These are phyloP conservation scores for Dorcus hopei DNA, from an alignment of 2,888 invertebrate species.

Conservation along the genomic window DNA sequence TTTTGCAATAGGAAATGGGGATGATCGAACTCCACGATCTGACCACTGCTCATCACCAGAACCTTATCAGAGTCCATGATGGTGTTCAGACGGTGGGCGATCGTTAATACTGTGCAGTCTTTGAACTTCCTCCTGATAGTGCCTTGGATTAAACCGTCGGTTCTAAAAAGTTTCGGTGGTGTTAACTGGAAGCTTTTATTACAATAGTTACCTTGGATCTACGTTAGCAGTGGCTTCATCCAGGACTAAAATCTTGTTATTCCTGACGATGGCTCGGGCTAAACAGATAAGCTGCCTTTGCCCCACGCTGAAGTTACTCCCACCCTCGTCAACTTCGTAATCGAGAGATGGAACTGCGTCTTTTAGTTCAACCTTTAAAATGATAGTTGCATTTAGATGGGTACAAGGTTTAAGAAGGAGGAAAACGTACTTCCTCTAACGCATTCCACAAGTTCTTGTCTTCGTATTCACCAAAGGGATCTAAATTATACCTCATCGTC, in stretches of 20 bases:
- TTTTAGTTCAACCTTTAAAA: constrained; percentile 67
- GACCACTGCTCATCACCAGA: constrained; percentile 76
- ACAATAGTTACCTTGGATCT: constrained; percentile 72
- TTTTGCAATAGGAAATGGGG: constrained; percentile 65
- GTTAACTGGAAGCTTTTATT: constrained; percentile 62
- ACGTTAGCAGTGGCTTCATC: constrained; percentile 93
- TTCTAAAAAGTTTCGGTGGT: constrained; percentile 37
- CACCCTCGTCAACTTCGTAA: constrained; percentile 70
- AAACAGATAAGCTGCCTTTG: constrained; percentile 84
- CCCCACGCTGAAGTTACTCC: constrained; percentile 81
- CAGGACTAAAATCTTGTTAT: constrained; percentile 75
- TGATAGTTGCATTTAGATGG: constrained; percentile 27
- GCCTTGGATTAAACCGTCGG: constrained; percentile 73
- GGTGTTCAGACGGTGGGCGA: constrained; percentile 78
- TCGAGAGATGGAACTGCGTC: constrained; percentile 62
- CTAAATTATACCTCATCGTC: constrained; percentile 76
- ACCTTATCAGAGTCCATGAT: constrained; percentile 83
- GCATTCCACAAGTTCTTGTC: constrained; percentile 75
- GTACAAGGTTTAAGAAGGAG: background rate
- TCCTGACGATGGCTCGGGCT: constrained; percentile 78
- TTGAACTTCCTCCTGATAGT: constrained; percentile 73
- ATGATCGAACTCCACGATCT: constrained; percentile 71
- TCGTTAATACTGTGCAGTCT: constrained; percentile 75
- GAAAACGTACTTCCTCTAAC: constrained; percentile 55
- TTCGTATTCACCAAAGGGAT: constrained; percentile 71